A percentile compares a stretch with the other conserved stretches of the same genome.
Evolutionary conservation across 2,113 vertebrate genomes (phyloP).

Genomic region (Marmota flaviventris): DNA sequence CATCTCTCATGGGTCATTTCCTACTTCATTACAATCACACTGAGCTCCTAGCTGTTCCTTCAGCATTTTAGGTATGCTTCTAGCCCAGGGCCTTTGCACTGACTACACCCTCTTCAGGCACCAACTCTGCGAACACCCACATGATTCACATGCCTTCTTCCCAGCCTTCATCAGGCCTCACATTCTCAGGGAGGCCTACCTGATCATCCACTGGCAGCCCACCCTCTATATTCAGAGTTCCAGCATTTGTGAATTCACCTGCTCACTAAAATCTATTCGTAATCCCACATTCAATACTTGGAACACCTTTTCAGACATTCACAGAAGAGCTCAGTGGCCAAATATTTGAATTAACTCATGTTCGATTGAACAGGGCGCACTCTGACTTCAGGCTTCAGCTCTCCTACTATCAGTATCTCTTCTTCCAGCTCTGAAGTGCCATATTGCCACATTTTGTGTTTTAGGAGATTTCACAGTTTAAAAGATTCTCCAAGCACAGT

Average conservation of each 20-base stretch:
- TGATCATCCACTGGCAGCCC: neutral
- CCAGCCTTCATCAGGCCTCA: neutral
- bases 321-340: neutral
- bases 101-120: neutral
- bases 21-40: neutral
- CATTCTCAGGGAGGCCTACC: neutral
- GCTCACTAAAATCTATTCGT: neutral
- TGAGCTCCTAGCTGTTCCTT: neutral
- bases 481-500: neutral
- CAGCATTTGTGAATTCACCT: neutral
- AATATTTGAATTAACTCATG: neutral
- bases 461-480: neutral
- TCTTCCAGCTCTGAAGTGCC: neutral
- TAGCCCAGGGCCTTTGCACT: neutral
- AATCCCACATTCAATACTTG: neutral
- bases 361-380: fast-evolving
- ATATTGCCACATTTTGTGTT: neutral
- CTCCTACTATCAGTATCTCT: neutral
- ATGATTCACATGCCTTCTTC: neutral
- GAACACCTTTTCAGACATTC: neutral
- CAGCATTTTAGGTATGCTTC: neutral
- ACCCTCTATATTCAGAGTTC: neutral
- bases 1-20: neutral
- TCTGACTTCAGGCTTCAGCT: neutral
- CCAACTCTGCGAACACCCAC: neutral